Evolutionary conservation across 1,140 invertebrate species (phyloP).

Genomic region (Tetramorium simillimum): DNA sequence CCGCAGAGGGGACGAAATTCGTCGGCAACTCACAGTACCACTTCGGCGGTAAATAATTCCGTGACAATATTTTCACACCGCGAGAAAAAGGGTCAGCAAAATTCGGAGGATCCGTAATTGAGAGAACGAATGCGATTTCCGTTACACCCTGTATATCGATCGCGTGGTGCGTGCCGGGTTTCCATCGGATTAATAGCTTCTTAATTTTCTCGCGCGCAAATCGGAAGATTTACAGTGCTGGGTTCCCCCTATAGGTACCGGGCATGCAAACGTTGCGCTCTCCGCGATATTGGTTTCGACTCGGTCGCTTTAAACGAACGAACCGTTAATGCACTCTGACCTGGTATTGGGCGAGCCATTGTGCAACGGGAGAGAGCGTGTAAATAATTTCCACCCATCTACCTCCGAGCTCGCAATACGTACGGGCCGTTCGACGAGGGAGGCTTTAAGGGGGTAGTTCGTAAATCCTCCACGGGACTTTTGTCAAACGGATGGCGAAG

Average conservation of each 20-base stretch:
- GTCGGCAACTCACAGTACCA: background rate
- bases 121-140: constrained; percentile 25
- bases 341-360: constrained; percentile 63
- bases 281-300: constrained; percentile 63
- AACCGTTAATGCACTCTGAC: constrained; percentile 66
- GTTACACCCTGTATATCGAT: constrained; percentile 36
- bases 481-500: constrained; percentile 33
- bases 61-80: background rate
- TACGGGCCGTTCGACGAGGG: constrained; percentile 14
- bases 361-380: constrained; percentile 55
- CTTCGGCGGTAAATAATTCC: background rate
- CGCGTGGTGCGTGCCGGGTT: constrained; percentile 31
- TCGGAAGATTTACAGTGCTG: constrained; percentile 59
- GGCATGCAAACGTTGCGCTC: constrained; percentile 61
- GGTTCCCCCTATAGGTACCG: constrained; percentile 29
- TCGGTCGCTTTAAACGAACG: constrained; percentile 65
- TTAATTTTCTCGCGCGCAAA: constrained; percentile 62
- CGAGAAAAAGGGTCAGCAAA: background rate
- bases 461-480: constrained; percentile 53
- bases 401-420: constrained; percentile 50
- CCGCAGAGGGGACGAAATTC: background rate
- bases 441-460: constrained; percentile 41
- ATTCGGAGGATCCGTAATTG: background rate
- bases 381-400: constrained; percentile 68
- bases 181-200: constrained; percentile 63